Evolutionary conservation across 2,113 vertebrate species (phyloP), one percentile per base, ranked within the genome.

Genomic region (Sceloporus undulatus): DNA sequence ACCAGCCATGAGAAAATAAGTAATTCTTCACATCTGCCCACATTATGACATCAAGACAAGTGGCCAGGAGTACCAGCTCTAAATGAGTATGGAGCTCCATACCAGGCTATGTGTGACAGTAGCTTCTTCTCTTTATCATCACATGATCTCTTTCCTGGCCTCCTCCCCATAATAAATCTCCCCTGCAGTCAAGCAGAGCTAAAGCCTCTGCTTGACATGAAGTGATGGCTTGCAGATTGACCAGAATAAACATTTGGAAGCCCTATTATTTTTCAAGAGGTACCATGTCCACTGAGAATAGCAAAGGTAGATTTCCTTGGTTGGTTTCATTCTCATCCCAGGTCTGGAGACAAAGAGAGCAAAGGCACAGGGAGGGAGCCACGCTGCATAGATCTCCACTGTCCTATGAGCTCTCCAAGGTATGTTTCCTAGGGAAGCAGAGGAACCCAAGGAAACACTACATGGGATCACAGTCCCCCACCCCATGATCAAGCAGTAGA

Each of bases 261-360:
- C n/a, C 59, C 34, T 34, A 3, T 6, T 3, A 4, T 29, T 7
- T 29, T 5, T 34, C 29, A 21, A 86, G 9, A 9, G 7, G 16
- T 13, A 1, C 8, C 52, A 34, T 29, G 13, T 25, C 68, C 52
- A 11, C 52, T 40, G 40, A 86, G 66, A 13, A 79, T 9, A n/a
- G n/a, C n/a, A 71, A 34, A 38, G 48, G n/a, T 71, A 59, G 85
- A 19, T 21, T 59, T 85, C 65, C 77, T 68, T 29, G 48, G 42
- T 86, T 79, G 75, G 75, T 68, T 86, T 80, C 77, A 59, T 87
- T 73, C 77, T 59, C 23, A 56, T 73, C 77, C 68, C 85, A 80
- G 85, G 66, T 80, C 29, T 79, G 78, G 40, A 78, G 59, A 34
- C 62, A 48, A 66, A 78, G 40, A 48, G 59, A 78, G 48, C 74